Conservation (phyloP, 2,888 invertebrate genomes). For the Empis stercorea region DNA sequence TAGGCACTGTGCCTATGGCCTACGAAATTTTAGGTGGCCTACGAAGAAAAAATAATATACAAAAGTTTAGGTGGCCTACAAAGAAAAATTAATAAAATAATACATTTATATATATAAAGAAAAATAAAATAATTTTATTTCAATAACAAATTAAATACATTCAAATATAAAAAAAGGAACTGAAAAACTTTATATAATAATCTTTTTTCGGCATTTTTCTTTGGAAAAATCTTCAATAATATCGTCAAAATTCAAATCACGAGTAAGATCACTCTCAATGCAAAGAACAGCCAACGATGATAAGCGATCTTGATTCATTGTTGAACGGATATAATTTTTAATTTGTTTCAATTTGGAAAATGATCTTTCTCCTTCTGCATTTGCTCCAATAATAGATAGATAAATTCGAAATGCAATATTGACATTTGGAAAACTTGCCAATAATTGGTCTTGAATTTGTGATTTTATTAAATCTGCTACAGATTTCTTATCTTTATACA, state of each 20-base stretch:
- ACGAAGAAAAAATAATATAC: too few species aligned
- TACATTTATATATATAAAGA: background rate
- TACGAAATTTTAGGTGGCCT: background rate
- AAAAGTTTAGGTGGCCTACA: too few species aligned
- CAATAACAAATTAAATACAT: background rate
- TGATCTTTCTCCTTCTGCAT: background rate
- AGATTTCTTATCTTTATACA: background rate
- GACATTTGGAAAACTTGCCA: background rate
- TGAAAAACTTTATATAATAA: background rate
- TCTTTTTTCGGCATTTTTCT: background rate
- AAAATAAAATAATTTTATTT: background rate
- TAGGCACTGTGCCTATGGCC: background rate
- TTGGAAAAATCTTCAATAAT: background rate
- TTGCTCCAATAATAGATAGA: background rate
- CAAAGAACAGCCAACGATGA: background rate
- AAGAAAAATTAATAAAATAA: background rate
- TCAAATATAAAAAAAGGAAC: background rate
- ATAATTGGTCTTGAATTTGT: background rate
- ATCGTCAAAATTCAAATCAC: background rate
- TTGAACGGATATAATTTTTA: background rate
- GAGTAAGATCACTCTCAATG: background rate
- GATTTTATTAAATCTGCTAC: background rate
- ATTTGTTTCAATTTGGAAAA: background rate
- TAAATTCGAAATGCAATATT: background rate
- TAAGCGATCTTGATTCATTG: background rate